Conservation (phyloP, 2,888 invertebrate species). For the Mactromeris polynyma region DNA sequence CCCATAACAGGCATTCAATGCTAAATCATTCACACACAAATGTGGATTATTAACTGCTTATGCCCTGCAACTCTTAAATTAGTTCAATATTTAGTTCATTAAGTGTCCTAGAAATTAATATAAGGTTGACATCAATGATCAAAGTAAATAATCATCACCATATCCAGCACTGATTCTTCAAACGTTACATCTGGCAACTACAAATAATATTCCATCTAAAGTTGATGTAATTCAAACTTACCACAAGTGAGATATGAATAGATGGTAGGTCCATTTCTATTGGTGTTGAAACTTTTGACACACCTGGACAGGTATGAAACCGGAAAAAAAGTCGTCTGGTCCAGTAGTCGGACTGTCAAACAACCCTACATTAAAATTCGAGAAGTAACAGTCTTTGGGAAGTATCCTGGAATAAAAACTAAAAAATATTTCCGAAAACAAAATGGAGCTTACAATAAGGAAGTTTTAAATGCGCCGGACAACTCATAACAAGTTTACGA, state of each 20-base stretch:
- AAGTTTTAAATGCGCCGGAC: not conserved
- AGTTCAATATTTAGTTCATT: too few relatives aligned
- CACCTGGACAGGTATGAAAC: not conserved
- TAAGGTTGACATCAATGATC: too few relatives aligned
- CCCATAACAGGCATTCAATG: too few relatives aligned
- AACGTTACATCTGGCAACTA: too few relatives aligned
- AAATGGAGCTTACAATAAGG: not conserved
- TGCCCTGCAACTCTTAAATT: too few relatives aligned
- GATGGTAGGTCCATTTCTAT: not conserved
- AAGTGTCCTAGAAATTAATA: too few relatives aligned
- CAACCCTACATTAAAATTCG: not conserved
- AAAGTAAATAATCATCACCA: too few relatives aligned
- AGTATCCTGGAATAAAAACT: not conserved
- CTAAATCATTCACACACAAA: too few relatives aligned
- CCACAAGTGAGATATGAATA: not conserved
- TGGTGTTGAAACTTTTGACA: not conserved
- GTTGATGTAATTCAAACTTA: not conserved
- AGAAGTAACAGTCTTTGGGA: not conserved
- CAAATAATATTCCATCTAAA: too few relatives aligned
- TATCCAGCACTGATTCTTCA: too few relatives aligned
- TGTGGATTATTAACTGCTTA: too few relatives aligned
- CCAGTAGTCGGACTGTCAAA: not conserved
- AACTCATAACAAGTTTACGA: not conserved
- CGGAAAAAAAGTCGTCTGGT: not conserved
- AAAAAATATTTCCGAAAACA: not conserved